These are phyloP conservation scores for Hemicentrotus pulcherrimus DNA, from an alignment of 35 echinoderm and acorn worm genomes.

Conservation along the genomic window DNA sequence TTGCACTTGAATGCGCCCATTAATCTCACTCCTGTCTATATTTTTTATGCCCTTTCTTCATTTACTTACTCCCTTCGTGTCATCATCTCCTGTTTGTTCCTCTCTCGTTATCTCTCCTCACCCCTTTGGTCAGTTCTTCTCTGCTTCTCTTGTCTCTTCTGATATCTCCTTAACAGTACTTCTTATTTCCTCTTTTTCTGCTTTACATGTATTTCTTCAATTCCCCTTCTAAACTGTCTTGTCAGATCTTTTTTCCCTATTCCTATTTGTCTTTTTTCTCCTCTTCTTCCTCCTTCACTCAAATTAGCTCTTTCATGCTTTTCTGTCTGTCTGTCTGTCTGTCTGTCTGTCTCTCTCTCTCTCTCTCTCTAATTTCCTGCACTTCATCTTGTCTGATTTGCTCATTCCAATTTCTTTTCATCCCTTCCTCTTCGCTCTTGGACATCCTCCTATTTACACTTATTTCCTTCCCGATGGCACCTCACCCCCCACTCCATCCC, in stretches of 20 bases:
- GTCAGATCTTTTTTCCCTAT: not conserved
- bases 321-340: no score
- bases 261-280: not conserved
- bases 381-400: not conserved
- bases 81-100: not conserved
- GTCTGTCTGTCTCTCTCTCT: not conserved
- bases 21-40: not conserved
- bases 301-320: not conserved
- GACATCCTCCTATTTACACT: not conserved
- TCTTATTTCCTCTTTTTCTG: no score
- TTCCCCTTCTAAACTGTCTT: not conserved
- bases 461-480: not conserved
- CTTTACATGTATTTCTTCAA: no score
- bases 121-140: no score
- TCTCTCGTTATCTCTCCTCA: no score
- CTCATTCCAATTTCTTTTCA: not conserved
- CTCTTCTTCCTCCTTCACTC: not conserved
- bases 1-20: conserved; percentile 19
- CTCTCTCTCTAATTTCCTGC: not conserved
- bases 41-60: not conserved
- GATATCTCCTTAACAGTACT: no score
- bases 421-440: not conserved
- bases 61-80: not conserved
- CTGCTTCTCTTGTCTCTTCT: no score
- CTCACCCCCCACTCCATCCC: not conserved